Percentiles rank a stretch among this genome's conserved stretches.
phyloP scores from a whole-genome alignment of 2,113 vertebrate species.

The Tetrao urogallus region DNA sequence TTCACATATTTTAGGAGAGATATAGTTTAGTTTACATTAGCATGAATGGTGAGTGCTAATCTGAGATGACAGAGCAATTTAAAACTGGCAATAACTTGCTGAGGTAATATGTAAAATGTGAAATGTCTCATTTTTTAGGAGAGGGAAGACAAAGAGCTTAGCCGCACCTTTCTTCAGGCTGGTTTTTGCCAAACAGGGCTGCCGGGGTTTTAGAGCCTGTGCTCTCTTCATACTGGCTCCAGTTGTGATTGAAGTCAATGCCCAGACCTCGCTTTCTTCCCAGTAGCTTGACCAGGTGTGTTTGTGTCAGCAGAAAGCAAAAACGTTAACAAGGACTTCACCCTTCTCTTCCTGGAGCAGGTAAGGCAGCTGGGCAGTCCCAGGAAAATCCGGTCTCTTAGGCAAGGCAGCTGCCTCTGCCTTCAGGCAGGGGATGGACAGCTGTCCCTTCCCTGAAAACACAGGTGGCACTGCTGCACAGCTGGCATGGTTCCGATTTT shows the following conservation, averaged over 20 bases:
- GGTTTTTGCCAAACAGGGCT: slow-evolving; percentile 11
- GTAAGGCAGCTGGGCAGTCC: not conserved
- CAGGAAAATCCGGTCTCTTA: slow-evolving; percentile 16
- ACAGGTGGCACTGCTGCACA: slow-evolving; percentile 31
- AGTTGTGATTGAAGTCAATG: slow-evolving; percentile 19
- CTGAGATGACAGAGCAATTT: slow-evolving; percentile 55
- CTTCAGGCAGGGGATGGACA: slow-evolving; percentile 7
- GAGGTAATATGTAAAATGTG: slow-evolving; percentile 31
- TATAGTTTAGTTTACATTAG: slow-evolving; percentile 39
- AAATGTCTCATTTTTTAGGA: slow-evolving; percentile 10
- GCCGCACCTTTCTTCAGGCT: not conserved
- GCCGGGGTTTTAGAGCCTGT: not conserved
- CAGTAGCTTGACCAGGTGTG: not conserved
- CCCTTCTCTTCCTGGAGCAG: not conserved
- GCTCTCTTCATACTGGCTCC: not conserved
- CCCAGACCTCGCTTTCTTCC: not conserved
- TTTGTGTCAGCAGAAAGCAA: not conserved
- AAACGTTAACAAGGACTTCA: not conserved
- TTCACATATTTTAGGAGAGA: slow-evolving; percentile 31
- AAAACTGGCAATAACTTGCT: slow-evolving; percentile 27
- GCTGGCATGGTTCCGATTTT: slow-evolving; percentile 59
- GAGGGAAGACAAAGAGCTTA: not conserved
- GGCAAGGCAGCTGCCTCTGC: not conserved
- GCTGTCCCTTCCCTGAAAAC: slow-evolving; percentile 47
- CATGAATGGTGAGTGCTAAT: slow-evolving; percentile 50